These are phyloP conservation scores for Meta bourneti DNA, from an alignment of 2,888 invertebrate genomes.

Conservation along the genomic window DNA sequence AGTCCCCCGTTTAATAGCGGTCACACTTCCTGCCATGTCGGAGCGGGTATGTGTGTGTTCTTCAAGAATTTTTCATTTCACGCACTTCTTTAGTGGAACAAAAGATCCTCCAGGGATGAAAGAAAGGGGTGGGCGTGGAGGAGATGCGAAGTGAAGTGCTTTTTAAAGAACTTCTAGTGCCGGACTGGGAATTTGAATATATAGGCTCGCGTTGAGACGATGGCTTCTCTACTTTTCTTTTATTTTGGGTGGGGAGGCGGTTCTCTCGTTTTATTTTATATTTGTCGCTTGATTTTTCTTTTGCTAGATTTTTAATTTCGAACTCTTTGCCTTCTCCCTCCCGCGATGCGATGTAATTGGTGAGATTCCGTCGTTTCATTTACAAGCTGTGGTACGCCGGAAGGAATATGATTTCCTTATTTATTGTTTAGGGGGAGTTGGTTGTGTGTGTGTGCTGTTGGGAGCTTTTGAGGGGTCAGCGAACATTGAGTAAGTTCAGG, in stretches of 20 bases:
- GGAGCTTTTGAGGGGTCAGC: constrained; percentile 64
- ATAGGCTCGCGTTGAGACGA: constrained; percentile 22
- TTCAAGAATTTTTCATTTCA: constrained; percentile 74
- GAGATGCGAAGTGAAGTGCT: constrained; percentile 58
- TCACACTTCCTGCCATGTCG: constrained; percentile 52
- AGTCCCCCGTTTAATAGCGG: constrained; percentile 74
- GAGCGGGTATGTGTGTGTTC: constrained; percentile 59
- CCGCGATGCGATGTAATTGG: constrained; percentile 58
- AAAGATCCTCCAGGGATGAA: constrained; percentile 18
- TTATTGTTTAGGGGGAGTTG: constrained; percentile 44
- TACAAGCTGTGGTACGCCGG: constrained; percentile 46
- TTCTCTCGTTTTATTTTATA: constrained; percentile 49
- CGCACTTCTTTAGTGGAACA: constrained; percentile 63
- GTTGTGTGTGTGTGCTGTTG: constrained; percentile 28
- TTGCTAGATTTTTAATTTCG: constrained; percentile 71
- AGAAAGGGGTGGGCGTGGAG: background rate
- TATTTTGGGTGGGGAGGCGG: constrained; percentile 4
- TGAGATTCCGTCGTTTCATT: constrained; percentile 72
- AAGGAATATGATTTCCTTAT: constrained; percentile 68
- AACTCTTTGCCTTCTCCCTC: constrained; percentile 20
- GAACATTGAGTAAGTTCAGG: constrained; percentile 10
- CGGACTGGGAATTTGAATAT: constrained; percentile 74
- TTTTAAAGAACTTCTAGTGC: constrained; percentile 71
- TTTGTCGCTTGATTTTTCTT: constrained; percentile 42
- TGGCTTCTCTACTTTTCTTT: constrained; percentile 14